A percentile compares a stretch with the other conserved stretches of the same genome.
Conservation (phyloP, 2,888 invertebrate genomes). For the Xanthorhoe designata region DNA sequence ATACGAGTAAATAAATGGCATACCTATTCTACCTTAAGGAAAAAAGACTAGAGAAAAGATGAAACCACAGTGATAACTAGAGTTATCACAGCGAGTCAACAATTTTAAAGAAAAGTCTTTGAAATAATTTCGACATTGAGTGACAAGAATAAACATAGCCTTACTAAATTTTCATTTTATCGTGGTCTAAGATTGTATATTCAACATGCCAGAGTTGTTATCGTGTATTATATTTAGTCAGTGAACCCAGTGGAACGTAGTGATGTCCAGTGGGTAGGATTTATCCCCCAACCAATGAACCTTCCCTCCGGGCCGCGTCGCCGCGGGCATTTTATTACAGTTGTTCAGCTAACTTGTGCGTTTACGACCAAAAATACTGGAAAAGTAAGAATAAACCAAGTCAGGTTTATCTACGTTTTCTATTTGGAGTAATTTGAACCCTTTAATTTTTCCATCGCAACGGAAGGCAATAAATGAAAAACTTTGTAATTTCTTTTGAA, state of each 20-base stretch:
- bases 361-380: slow-evolving; percentile 10
- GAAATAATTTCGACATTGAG: no score
- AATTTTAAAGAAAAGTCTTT: no score
- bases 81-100: no score
- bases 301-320: slow-evolving; percentile 31
- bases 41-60: no score
- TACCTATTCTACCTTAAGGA: no score
- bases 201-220: no score
- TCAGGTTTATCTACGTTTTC: neutral
- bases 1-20: no score
- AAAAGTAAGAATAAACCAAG: neutral
- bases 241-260: neutral
- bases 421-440: neutral
- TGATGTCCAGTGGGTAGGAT: slow-evolving; percentile 28
- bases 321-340: slow-evolving; percentile 30
- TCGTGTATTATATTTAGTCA: neutral
- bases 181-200: no score
- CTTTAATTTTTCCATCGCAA: neutral
- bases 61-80: no score
- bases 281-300: slow-evolving; percentile 40
- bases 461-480: neutral
- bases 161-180: no score
- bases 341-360: slow-evolving; percentile 17
- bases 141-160: no score
- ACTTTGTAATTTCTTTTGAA: no score